Evolutionary conservation across 2,113 vertebrate species (phyloP), one percentile per base, ranked within the genome.

Genomic region (Coreoperca whiteheadi): DNA sequence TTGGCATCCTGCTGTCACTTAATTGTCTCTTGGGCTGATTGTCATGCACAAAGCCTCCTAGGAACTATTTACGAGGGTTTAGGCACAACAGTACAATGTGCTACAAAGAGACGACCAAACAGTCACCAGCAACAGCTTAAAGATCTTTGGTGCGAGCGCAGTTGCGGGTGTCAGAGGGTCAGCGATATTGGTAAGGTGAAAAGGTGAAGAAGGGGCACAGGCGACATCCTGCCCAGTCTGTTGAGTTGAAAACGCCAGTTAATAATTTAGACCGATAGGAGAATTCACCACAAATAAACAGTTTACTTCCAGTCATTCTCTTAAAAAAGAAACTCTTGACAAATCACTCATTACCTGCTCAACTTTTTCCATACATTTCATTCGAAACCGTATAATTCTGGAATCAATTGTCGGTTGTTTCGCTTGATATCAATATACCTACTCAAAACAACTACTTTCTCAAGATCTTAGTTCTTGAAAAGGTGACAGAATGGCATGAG

Each of bases 1-100:
- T 65, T 79, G 77, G 79, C 79, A 87, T 82, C 89, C 87, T 70
- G 57, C 68, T 79, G 80, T 63, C 78, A 72, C 48, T 71, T 70
- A 88, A 90, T 82, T 83, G 53, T 61, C 20, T 78, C 21, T 9
- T 39, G 28, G 59, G 73, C 34, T 78, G 65, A 82, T 70, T 83
- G 34, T 81, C 57, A 74, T 78, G 63, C 75, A 86, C 56, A 87
- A 87, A 82, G 18, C 39, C 56, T 66, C 37, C 4, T 37, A 59
- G 70, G 74, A 81, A 76, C 25, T 64, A 37, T 10, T 4, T 4
- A 30, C 21, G 25, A 39, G 15, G 37, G 25, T 80, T 56, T 46
- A 56, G 28, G 6, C 15, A 77, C 11, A 64, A 4, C 12, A 61
- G 28, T 23, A 73, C 73, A 81, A 80, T 16, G 28, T 30, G 59